Conservation (phyloP, 1,140 invertebrate genomes). For the Artemia franciscana region DNA sequence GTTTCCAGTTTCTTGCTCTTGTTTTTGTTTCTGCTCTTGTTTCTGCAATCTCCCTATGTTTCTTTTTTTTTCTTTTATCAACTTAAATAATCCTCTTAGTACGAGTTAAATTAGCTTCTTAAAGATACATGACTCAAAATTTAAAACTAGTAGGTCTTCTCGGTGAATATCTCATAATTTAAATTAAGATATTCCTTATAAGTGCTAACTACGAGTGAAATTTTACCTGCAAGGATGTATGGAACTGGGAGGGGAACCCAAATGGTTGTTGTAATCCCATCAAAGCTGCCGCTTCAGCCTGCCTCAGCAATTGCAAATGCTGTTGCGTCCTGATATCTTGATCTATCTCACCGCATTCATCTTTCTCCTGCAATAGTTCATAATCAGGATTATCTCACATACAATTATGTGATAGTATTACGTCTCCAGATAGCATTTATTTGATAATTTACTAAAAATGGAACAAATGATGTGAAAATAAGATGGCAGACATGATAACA, state of each 20-base stretch:
- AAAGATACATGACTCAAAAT: too few species aligned
- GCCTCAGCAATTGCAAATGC: slow-evolving; percentile 4
- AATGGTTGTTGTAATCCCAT: slow-evolving; percentile 1
- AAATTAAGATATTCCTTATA: too few species aligned
- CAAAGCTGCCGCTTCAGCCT: slow-evolving; percentile 9
- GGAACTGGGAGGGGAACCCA: background rate
- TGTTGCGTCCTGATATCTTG: slow-evolving; percentile 8
- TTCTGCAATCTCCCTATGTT: too few species aligned
- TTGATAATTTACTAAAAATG: background rate
- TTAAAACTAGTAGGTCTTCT: too few species aligned
- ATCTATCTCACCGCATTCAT: slow-evolving; percentile 9
- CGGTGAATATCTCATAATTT: too few species aligned
- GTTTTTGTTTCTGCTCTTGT: too few species aligned
- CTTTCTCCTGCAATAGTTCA: background rate
- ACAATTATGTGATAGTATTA: background rate
- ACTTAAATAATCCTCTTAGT: too few species aligned
- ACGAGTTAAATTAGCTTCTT: too few species aligned
- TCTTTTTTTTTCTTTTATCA: too few species aligned
- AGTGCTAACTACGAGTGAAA: too few species aligned
- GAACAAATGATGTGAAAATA: background rate
- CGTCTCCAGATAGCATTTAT: background rate
- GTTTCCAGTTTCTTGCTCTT: too few species aligned
- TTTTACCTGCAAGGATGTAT: background rate
- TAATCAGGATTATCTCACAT: background rate
- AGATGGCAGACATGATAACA: background rate